Percentiles rank a stretch among this genome's conserved stretches.
Evolutionary conservation across 2,113 vertebrate species (phyloP).

Genomic region (Ctenomys sociabilis): DNA sequence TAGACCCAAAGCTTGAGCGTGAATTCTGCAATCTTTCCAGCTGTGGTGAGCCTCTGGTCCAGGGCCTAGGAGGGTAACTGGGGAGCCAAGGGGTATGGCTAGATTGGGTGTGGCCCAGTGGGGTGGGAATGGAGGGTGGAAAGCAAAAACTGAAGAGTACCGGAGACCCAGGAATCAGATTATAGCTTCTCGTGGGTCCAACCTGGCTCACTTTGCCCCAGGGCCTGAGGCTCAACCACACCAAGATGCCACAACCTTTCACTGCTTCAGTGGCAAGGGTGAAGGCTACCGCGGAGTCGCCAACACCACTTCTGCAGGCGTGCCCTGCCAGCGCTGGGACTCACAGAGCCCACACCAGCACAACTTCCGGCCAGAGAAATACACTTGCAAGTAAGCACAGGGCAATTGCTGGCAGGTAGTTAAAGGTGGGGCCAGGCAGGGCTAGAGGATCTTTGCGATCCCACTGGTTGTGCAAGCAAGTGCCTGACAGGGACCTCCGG

Average conservation of each 20-base stretch:
- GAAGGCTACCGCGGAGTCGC: slow-evolving; percentile 93
- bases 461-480: not conserved
- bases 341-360: slow-evolving; percentile 93
- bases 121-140: too few species aligned
- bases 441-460: not conserved
- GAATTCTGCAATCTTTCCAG: slow-evolving; percentile 92
- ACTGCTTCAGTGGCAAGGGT: slow-evolving; percentile 93
- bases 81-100: slow-evolving; percentile 54
- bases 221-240: not conserved
- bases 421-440: not conserved
- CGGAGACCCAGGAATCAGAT: not conserved
- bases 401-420: not conserved
- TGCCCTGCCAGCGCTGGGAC: slow-evolving; percentile 96
- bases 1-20: slow-evolving; percentile 86
- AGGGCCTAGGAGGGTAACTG: not conserved
- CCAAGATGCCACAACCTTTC: slow-evolving; percentile 64
- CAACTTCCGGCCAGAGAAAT: slow-evolving; percentile 92
- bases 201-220: slow-evolving; percentile 1
- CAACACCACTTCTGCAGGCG: slow-evolving; percentile 92
- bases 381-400: slow-evolving; percentile 94
- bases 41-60: slow-evolving; percentile 82
- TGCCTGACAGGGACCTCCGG: slow-evolving; percentile 89
- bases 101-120: not conserved
- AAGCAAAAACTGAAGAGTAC: not conserved
- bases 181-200: not conserved